Percentiles rank a stretch among this genome's conserved stretches.
phyloP scores from a whole-genome alignment of 2,113 vertebrate species.

The Atractosteus spatula region DNA sequence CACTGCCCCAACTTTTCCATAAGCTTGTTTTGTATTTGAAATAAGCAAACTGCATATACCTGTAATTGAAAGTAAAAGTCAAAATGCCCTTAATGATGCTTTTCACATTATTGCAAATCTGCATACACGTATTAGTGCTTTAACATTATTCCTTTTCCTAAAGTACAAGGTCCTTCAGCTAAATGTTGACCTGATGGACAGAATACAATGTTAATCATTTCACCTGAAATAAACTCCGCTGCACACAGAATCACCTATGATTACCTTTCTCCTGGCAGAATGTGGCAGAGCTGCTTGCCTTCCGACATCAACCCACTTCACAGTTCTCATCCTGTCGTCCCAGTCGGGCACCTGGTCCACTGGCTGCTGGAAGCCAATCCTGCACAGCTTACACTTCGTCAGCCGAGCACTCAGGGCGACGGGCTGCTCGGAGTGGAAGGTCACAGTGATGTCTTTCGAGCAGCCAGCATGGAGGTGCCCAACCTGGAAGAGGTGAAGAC shows the following conservation, averaged over 20 bases:
- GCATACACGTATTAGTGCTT: no score
- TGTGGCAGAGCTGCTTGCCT: constrained; percentile 4
- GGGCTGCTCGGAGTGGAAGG: constrained; percentile 63
- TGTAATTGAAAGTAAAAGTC: no score
- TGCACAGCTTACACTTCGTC: constrained; percentile 68
- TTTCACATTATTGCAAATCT: no score
- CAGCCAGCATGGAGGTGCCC: constrained; percentile 87
- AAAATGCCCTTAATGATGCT: no score
- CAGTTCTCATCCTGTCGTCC: constrained; percentile 65
- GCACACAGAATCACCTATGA: not conserved
- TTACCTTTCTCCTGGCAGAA: constrained; percentile 66
- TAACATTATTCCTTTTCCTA: no score
- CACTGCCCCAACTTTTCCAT: no score
- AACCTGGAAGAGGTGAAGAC: constrained; percentile 44
- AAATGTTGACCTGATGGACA: no score
- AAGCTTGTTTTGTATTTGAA: no score
- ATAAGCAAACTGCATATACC: no score
- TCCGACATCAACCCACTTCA: constrained; percentile 64
- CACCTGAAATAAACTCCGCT: not conserved
- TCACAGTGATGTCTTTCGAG: constrained; percentile 73
- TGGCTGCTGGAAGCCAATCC: constrained; percentile 67
- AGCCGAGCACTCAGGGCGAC: constrained; percentile 51
- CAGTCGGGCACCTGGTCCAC: constrained; percentile 76
- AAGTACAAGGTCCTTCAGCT: no score
- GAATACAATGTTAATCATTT: no score